phyloP scores from a whole-genome alignment of 2,888 invertebrate genomes.

The Fragum fragum region DNA sequence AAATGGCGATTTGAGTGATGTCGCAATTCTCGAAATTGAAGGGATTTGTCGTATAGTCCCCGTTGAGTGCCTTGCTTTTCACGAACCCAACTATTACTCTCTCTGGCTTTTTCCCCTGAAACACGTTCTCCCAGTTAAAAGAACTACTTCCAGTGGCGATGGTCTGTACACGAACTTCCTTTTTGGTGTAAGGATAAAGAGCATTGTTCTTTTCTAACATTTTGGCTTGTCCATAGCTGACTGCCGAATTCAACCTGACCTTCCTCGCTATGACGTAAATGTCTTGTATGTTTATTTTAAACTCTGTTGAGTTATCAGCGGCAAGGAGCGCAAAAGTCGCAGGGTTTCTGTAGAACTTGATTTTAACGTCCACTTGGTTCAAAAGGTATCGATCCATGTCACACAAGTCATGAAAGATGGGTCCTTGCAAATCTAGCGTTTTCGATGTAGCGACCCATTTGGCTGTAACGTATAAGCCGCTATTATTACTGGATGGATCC shows the following conservation, averaged over 20 bases:
- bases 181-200: conserved; percentile 38
- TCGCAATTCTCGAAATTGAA: conserved; percentile 58
- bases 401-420: conserved; percentile 48
- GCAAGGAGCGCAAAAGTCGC: conserved; percentile 32
- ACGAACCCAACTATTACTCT: conserved; percentile 45
- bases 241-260: conserved; percentile 29
- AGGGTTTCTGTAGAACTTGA: conserved; percentile 41
- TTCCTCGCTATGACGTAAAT: conserved; percentile 37
- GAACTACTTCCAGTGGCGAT: conserved; percentile 44
- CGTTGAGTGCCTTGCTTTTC: conserved; percentile 41
- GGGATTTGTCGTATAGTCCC: conserved; percentile 52
- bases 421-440: conserved; percentile 53
- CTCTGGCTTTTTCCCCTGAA: conserved; percentile 46
- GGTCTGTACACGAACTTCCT: conserved; percentile 38
- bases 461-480: conserved; percentile 40
- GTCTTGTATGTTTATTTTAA: conserved; percentile 40
- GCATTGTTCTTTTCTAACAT: conserved; percentile 43
- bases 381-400: conserved; percentile 32
- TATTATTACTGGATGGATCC: conserved; percentile 41
- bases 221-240: conserved; percentile 37
- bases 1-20: conserved; percentile 46
- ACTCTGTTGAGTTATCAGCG: conserved; percentile 16
- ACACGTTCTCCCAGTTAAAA: conserved; percentile 54
- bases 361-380: conserved; percentile 32
- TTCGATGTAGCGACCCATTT: conserved; percentile 33